phyloP scores from a whole-genome alignment of 2,113 vertebrate genomes.

The Pelobates fuscus region DNA sequence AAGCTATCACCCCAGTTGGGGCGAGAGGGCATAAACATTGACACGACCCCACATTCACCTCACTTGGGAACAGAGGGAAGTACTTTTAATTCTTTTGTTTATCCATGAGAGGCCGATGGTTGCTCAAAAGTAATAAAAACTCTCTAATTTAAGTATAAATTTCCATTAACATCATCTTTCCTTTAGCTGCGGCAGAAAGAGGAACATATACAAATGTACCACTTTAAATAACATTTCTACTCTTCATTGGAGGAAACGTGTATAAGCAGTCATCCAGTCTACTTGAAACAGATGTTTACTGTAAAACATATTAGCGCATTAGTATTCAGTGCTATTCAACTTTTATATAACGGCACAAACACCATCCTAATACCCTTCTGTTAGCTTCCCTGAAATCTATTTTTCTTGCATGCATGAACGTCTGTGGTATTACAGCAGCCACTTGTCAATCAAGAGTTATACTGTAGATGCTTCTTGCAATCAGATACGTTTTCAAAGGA shows the following conservation, averaged over 20 bases:
- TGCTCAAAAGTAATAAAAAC: too few relatives aligned
- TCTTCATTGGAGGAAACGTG: conserved; percentile 29
- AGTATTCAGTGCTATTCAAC: conserved; percentile 58
- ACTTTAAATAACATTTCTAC: conserved; percentile 35
- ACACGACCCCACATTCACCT: too few relatives aligned
- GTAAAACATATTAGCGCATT: conserved; percentile 61
- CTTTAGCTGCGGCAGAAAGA: not conserved
- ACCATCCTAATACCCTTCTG: conserved; percentile 59
- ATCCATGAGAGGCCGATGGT: too few relatives aligned
- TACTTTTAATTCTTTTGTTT: too few relatives aligned
- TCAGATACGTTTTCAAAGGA: not conserved
- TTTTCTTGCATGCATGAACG: conserved; percentile 59
- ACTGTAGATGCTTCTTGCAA: not conserved
- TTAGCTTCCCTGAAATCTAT: conserved; percentile 55
- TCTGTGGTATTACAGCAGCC: conserved; percentile 52
- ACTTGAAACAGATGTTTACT: conserved; percentile 59
- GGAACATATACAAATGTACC: accelerated
- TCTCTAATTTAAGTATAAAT: too few relatives aligned
- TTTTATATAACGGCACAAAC: conserved; percentile 54
- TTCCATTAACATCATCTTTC: not conserved
- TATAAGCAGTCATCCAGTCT: conserved; percentile 39
- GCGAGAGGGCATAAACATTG: too few relatives aligned
- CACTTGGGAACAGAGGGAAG: too few relatives aligned
- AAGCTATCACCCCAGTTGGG: too few relatives aligned
- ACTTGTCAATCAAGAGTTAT: conserved; percentile 45